Conservation (phyloP, 1,140 invertebrate genomes). For the Acromyrmex charruanus region DNA sequence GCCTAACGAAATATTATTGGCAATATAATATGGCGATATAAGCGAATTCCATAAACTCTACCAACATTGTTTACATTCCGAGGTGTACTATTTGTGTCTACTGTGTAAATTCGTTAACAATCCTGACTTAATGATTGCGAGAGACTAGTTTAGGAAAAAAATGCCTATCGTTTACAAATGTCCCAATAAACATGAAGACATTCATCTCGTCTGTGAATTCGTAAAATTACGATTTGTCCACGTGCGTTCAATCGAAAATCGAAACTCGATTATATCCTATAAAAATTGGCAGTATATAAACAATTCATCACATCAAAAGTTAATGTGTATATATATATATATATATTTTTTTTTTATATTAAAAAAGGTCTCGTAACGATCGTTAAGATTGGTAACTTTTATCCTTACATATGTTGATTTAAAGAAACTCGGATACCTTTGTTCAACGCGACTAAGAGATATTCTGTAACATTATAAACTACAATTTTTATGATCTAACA, state of each 20-base stretch:
- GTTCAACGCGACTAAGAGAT: constrained; percentile 20
- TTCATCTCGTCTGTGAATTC: not conserved
- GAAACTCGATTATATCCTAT: constrained; percentile 63
- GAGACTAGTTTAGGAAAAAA: constrained; percentile 30
- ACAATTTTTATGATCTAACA: constrained; percentile 48
- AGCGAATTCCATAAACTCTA: not conserved
- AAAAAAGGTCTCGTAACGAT: constrained; percentile 52
- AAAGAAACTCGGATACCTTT: constrained; percentile 43
- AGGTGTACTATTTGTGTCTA: constrained; percentile 15
- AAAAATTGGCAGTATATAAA: constrained; percentile 75
- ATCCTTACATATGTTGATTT: constrained; percentile 40
- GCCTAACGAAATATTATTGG: not conserved
- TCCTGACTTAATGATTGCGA: constrained; percentile 24
- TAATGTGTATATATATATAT: constrained; percentile 50
- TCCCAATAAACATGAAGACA: constrained; percentile 23
- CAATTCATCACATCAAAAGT: constrained; percentile 69
- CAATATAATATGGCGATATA: not conserved
- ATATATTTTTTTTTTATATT: constrained; percentile 17
- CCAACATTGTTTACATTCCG: constrained; percentile 16
- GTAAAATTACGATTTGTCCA: constrained; percentile 21
- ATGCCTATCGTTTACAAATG: constrained; percentile 28
- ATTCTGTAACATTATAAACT: constrained; percentile 51
- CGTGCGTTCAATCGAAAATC: constrained; percentile 37
- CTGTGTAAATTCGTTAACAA: constrained; percentile 54
- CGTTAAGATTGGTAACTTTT: constrained; percentile 52